Base-by-base conservation (phyloP, 1,140 invertebrate species). In the Drosophila mojavensis region DNA sequence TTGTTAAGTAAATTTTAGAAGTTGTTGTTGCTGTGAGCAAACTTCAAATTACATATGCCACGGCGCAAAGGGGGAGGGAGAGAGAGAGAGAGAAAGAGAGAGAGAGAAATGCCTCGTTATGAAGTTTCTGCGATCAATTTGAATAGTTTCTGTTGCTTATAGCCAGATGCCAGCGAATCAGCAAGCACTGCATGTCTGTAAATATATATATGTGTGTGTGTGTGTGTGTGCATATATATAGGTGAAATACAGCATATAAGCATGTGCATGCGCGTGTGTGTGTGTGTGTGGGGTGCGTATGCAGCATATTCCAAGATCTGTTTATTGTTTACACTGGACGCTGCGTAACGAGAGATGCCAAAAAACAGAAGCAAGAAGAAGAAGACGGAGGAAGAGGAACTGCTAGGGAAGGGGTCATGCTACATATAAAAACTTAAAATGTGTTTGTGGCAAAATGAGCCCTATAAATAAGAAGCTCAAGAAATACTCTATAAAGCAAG, bases 261-360 rank as follows among this genome's bases (percentile, higher is more conserved):
- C 17, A 17, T n/a, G 20, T 43, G 26, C 26, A 15, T 58, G n/a
- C 17, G 47, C 20, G 13, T 30, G 41, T 41, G 5, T 26, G 20
- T 59, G 3, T 65, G 28, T 47, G 48, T 53, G 59, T 60, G 69
- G 30, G 28, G 33, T 36, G 28, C 4, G 30, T 47, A 45, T 41
- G 55, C 45, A 54, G 62, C 54, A 62, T 51, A 79, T 60, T 74
- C 64, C 71, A 84, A 83, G 80, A 84, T 84, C 81, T 83, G 80
- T 79, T 84, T 84, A 83, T 83, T 84, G 81, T 83, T 83, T 83
- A 84, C 81, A 84, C 62, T 79, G 62, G 69, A 36, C 54, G 47
- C 45, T 47, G 64, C 36, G 11, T 53, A 59, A 11, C 45, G 26
- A 36, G 13, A 56, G 39, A 50, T 59, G 55, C 48, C 63, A 47